Evolutionary conservation across 2,888 invertebrate genomes (phyloP).

Genomic region (Meteorus colon): DNA sequence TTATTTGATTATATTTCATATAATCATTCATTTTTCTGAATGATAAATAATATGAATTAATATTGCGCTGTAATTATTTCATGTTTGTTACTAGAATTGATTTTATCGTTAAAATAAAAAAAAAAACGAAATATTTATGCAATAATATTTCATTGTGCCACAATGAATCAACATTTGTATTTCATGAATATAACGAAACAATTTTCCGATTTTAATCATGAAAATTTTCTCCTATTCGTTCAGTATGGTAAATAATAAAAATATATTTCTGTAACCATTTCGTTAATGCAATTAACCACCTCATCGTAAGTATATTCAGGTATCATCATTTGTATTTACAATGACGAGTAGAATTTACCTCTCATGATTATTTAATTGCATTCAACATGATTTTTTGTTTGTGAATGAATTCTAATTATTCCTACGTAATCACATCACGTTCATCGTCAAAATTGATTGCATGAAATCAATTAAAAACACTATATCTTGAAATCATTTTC

Average conservation of each 20-base stretch:
- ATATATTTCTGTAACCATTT: no score
- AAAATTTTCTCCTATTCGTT: no score
- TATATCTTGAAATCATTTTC: not conserved
- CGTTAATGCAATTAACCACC: no score
- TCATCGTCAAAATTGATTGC: not conserved
- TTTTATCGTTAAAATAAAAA: not conserved
- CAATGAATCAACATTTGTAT: not conserved
- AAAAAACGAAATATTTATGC: not conserved
- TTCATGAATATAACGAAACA: no score
- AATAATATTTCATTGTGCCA: not conserved
- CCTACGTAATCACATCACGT: not conserved
- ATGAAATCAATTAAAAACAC: not conserved
- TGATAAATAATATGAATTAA: not conserved
- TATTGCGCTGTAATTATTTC: not conserved
- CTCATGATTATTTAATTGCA: not conserved
- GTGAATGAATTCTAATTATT: not conserved
- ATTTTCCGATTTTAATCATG: no score
- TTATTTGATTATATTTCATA: slow-evolving; percentile 8
- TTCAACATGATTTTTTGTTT: not conserved
- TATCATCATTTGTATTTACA: not conserved
- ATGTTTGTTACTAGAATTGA: no score
- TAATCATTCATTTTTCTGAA: slow-evolving; percentile 10
- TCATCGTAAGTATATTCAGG: not conserved
- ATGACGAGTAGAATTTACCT: not conserved
- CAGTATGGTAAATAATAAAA: no score